Base-by-base conservation (phyloP, 2,888 invertebrate genomes). In the Oeneis ivallda region DNA sequence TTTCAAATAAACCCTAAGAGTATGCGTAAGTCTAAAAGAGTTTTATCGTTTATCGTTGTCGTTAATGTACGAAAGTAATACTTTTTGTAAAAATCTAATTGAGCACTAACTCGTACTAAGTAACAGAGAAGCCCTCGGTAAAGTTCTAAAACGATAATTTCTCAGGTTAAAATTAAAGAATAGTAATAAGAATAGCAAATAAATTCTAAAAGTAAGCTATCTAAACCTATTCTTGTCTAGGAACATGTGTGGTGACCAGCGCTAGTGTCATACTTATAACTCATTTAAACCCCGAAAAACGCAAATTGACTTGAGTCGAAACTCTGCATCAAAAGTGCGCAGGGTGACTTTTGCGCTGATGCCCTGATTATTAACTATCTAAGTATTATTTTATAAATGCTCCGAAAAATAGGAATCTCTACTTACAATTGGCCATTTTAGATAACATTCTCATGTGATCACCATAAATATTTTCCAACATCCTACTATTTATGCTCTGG, bases 311-410 rank as follows among this genome's bases (percentile, higher is more conserved):
- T 15, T 17, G 47, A 47, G 17, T 15, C 47, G n/a, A 10, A 7
- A 7, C 39, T 39, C 45, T 45, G 4, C 15, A 45, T n/a, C 13
- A 13, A 13, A 13, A 43, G 1, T 13, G 10, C 9, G 10, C 10
- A 39, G 39, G 32, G 5, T 9, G 10, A 15, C 17, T 54, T 17
- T 15, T 15, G 15, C 19, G 19, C 41, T 37, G 37, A 53, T 34
- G 53, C 15, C 37, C 37, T 53, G 8, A 34, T 52, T 52, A 32
- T 32, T n/a, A n/a, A 13, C n/a, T 62, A 71, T 52, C 65, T 70
- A 69, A 65, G n/a, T 70, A 64, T 69, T 17, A 15, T n/a, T n/a
- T 66, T 68, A 71, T 74, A 76, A 75, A 76, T 75, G 74, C 75
- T 70, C 74, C 65, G 59, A 73, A 74, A 74, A 70, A 71, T 71